Conservation (phyloP, 2,797 vertebrate species). For the Siniperca scherzeri region DNA sequence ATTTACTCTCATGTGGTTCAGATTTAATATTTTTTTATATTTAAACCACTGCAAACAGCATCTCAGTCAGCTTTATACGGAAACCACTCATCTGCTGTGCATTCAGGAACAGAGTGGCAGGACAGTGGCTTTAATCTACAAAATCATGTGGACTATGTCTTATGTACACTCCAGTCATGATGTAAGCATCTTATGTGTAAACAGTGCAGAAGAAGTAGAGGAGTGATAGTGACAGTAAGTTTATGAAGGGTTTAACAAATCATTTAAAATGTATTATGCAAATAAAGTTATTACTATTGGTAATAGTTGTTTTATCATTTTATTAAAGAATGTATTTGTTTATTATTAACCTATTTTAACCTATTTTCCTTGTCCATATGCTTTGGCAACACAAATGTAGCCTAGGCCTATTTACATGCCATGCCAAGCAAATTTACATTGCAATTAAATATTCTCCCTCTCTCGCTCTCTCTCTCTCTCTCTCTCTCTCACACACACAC, state of each 20-base stretch:
- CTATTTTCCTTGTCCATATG: not conserved
- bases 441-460: not conserved
- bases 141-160: slow-evolving; percentile 23
- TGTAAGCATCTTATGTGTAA: slow-evolving; percentile 37
- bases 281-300: not conserved
- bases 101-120: not conserved
- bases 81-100: not conserved
- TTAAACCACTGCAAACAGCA: not conserved
- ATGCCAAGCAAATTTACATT: not conserved
- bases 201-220: not conserved
- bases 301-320: not conserved
- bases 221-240: not conserved
- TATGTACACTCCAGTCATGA: slow-evolving; percentile 16
- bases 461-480: not conserved
- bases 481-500: slow-evolving; percentile 1
- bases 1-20: not conserved
- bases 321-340: not conserved
- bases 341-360: not conserved
- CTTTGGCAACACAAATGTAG: not conserved
- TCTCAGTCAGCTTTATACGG: not conserved
- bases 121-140: slow-evolving; percentile 1
- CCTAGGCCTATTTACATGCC: not conserved
- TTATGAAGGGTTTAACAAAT: not conserved
- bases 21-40: not conserved
- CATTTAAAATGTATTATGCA: not conserved